A percentile compares a stretch with the other conserved stretches of the same genome.
These are phyloP conservation scores for Pteria penguin DNA, from an alignment of 2,888 invertebrate genomes.

Conservation along the genomic window DNA sequence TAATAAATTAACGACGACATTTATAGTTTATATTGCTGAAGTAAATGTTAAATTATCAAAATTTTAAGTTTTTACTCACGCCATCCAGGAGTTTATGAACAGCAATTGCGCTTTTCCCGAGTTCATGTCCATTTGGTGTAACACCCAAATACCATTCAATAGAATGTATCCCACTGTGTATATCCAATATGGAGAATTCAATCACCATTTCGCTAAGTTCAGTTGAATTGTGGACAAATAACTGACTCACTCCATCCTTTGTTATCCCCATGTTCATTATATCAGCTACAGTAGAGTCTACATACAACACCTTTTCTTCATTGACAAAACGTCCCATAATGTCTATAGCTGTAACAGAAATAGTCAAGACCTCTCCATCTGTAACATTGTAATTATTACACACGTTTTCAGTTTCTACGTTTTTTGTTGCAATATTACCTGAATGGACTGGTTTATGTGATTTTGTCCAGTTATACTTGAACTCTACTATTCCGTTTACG, in stretches of 20 bases:
- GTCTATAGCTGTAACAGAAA: conserved; percentile 49
- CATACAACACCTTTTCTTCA: conserved; percentile 47
- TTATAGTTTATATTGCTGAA: no score
- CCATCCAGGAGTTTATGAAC: not conserved
- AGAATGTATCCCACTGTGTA: conserved; percentile 56
- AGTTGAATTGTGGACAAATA: conserved; percentile 56
- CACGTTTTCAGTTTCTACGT: conserved; percentile 44
- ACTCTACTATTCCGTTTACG: conserved; percentile 49
- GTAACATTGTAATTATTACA: conserved; percentile 33
- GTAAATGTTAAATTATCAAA: no score
- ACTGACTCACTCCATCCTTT: conserved; percentile 43
- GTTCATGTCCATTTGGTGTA: not conserved
- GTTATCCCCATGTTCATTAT: conserved; percentile 50
- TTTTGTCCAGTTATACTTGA: conserved; percentile 6
- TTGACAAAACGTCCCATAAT: conserved; percentile 43
- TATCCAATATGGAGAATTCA: conserved; percentile 52
- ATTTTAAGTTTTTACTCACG: no score
- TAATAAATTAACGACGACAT: no score
- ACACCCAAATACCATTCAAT: conserved; percentile 34
- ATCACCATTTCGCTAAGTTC: conserved; percentile 56
- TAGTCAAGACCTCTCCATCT: conserved; percentile 52
- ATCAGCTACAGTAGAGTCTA: conserved; percentile 54
- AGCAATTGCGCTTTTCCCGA: conserved; percentile 13
- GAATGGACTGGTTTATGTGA: not conserved
- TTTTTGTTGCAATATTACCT: conserved; percentile 32